phyloP scores from a whole-genome alignment of 2,113 vertebrate genomes.

The Notothenia rossii region DNA sequence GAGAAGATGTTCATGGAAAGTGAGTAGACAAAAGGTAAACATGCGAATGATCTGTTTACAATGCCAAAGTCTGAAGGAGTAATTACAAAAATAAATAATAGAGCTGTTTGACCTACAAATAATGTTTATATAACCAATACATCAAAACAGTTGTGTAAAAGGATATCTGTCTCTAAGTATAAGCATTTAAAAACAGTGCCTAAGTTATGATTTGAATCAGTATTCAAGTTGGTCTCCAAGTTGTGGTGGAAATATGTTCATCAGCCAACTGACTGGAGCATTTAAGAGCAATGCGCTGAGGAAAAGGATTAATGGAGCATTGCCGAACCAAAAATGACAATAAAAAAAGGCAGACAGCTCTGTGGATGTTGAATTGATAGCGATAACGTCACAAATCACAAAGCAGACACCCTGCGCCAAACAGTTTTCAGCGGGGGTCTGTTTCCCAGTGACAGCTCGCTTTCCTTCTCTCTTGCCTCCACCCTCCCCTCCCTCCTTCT shows the following conservation, averaged over 20 bases:
- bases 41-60: slow-evolving; percentile 35
- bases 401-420: slow-evolving; percentile 48
- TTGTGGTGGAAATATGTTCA: neutral
- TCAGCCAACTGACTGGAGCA: neutral
- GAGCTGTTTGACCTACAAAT: neutral
- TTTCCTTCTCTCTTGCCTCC: slow-evolving; percentile 13
- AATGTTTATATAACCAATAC: neutral
- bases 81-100: neutral
- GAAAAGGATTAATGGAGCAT: slow-evolving; percentile 11
- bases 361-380: slow-evolving; percentile 54
- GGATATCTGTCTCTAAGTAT: neutral
- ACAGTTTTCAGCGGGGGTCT: slow-evolving; percentile 37
- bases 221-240: neutral
- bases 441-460: slow-evolving; percentile 31
- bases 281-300: slow-evolving; percentile 11
- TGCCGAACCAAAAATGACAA: neutral
- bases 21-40: neutral
- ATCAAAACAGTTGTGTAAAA: neutral
- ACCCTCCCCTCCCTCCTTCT: slow-evolving; percentile 25
- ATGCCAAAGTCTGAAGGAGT: neutral
- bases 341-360: neutral
- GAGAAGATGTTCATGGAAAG: neutral
- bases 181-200: neutral
- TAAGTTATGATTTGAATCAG: neutral
- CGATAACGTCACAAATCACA: slow-evolving; percentile 49